Evolutionary conservation across 1,140 invertebrate species (phyloP), one percentile per base, ranked within the genome.

Genomic region (Drosophila pallidifrons): DNA sequence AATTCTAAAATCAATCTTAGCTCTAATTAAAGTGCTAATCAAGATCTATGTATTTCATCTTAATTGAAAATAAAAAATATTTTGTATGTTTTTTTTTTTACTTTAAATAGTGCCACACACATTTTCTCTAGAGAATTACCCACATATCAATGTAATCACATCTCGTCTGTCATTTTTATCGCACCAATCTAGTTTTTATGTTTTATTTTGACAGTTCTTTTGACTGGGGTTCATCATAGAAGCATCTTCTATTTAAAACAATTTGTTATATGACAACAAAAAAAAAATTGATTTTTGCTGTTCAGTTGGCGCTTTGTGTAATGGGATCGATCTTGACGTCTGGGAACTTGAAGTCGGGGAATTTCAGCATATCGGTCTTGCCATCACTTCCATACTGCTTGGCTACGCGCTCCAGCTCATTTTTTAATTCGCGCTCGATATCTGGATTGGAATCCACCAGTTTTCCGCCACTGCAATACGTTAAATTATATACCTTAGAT

Each of bases 351-450:
- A 98, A 96, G 11, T 94, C 92, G 7, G 98, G 98, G 93, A 99
- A 98, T 92, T 97, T 94, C 5, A 96, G 96, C 96, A 98, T 97
- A 91, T 99, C 97, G 25, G 94, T 94, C 60, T 96, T 96, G 49
- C 94, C 82, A 46, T 94, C 95, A 83, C 96, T 97, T 51, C 96
- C 96, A 93, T 94, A 98, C 69, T 96, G 95, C 82, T 95, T 96
- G 20, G 95, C 94, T 61, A 98, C 93, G 92, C 97, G 97, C 7
- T 96, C 96, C 66, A 98, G 87, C 91, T 98, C 97, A 49, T 95
- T 93, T 85, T 96, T 94, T 52, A 96, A 92, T 92, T 97, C 95
- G 75, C 94, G 95, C 88, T 97, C 93, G 41, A 96, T 95, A 67
- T 96, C 95, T 16, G 97, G 96, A 61, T 95, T 95, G 3, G 96